phyloP scores from a whole-genome alignment of 1,140 invertebrate genomes.

The Drosophila repletoides region DNA sequence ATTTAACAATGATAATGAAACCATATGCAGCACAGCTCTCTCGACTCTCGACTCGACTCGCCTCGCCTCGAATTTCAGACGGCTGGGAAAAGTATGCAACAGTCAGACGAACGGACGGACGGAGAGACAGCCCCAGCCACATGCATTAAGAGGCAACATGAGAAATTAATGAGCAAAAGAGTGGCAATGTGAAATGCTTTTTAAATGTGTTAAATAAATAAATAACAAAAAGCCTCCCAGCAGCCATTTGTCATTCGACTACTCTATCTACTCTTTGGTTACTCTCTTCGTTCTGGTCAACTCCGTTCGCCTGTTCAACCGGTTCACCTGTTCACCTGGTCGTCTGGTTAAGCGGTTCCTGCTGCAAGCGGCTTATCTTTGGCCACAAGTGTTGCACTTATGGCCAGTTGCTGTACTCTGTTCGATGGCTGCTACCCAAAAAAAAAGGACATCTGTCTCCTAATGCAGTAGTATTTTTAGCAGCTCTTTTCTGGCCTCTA shows the following conservation, averaged over 20 bases:
- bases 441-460: conserved; percentile 5
- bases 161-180: conserved; percentile 78
- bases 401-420: neutral
- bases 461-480: neutral
- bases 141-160: conserved; percentile 75
- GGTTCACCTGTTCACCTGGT: conserved; percentile 25
- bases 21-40: too few species aligned
- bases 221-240: conserved; percentile 61
- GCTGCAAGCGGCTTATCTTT: conserved; percentile 65
- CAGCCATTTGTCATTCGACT: conserved; percentile 58
- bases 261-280: too few species aligned
- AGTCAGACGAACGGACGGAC: neutral
- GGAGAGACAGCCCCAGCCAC: neutral
- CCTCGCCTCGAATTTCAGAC: conserved; percentile 16
- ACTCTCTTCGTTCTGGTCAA: too few species aligned
- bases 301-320: too few species aligned
- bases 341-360: conserved; percentile 1
- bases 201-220: conserved; percentile 81
- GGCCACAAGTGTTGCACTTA: conserved; percentile 51
- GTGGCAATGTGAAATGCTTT: conserved; percentile 80
- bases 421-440: neutral
- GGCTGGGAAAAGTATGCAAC: conserved; percentile 10
- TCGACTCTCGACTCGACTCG: too few species aligned
- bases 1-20: conserved; percentile 55
- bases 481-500: neutral